phyloP scores from a whole-genome alignment of 2,888 invertebrate species.

The Notodonta dromedarius region DNA sequence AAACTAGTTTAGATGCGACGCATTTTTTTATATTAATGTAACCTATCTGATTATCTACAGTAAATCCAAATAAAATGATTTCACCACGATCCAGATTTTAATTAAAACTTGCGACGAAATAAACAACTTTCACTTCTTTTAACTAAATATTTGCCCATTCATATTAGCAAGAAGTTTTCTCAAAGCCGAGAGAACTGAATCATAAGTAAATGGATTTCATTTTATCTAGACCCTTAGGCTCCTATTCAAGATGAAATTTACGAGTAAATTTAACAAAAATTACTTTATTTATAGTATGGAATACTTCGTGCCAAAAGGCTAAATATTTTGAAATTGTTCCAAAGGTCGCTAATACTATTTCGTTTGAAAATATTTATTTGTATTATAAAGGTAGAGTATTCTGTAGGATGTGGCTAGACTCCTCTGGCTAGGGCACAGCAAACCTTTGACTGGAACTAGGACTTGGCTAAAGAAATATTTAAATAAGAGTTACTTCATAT shows the following conservation, averaged over 20 bases:
- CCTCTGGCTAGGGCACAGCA: too few species aligned
- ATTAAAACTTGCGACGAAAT: conserved; percentile 9
- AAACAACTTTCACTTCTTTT: neutral
- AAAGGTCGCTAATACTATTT: neutral
- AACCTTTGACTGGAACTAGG: too few species aligned
- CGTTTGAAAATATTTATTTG: conserved; percentile 1
- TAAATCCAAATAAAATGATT: too few species aligned
- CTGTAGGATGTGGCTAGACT: neutral
- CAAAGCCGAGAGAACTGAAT: neutral
- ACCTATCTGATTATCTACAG: too few species aligned
- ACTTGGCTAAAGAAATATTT: too few species aligned
- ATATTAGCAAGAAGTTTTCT: conserved; percentile 1
- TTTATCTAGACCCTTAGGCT: neutral
- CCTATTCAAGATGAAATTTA: conserved; percentile 1
- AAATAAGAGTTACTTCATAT: too few species aligned
- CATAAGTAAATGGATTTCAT: conserved; percentile 6
- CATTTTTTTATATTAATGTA: too few species aligned
- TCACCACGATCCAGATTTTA: conserved; percentile 14
- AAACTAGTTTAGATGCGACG: too few species aligned
- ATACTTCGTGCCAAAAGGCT: neutral
- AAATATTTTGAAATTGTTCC: neutral
- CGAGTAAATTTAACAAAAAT: conserved; percentile 2
- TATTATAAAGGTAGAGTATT: neutral
- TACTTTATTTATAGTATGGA: neutral
- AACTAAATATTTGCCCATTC: neutral